Evolutionary conservation across 64 coral and sea anemone genomes (phyloP).

Genomic region (Astreopora myriophthalma): DNA sequence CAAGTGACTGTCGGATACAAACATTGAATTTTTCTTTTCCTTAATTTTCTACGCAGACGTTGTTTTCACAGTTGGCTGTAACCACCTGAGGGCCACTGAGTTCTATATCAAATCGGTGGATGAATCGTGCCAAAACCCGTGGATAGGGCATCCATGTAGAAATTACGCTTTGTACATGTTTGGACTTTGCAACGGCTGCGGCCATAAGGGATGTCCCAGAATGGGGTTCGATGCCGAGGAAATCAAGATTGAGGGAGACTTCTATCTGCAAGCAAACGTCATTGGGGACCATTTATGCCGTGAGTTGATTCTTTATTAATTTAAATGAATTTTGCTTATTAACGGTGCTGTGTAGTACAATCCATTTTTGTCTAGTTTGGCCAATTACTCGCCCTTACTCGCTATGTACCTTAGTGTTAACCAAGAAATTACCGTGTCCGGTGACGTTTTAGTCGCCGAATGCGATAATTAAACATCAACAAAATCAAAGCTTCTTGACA

Average conservation of each 20-base stretch:
- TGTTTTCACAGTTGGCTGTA: background rate
- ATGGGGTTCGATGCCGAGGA: conserved; percentile 32
- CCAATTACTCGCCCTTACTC: too few species aligned
- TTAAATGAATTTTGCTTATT: too few species aligned
- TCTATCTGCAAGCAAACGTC: conserved; percentile 2
- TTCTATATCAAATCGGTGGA: conserved; percentile 17
- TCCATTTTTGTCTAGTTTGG: too few species aligned
- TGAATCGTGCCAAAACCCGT: background rate
- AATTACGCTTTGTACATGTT: background rate
- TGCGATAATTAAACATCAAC: too few species aligned
- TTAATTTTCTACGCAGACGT: background rate
- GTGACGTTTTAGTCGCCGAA: too few species aligned
- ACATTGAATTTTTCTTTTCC: too few species aligned
- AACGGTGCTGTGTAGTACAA: too few species aligned
- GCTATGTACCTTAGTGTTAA: too few species aligned
- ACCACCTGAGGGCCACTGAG: conserved; percentile 28
- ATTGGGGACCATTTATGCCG: conserved; percentile 21
- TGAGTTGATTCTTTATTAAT: background rate
- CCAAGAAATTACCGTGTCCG: too few species aligned
- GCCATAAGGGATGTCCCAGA: background rate
- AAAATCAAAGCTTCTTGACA: too few species aligned
- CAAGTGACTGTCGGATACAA: too few species aligned
- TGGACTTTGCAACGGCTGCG: conserved; percentile 8
- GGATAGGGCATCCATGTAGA: conserved; percentile 44
- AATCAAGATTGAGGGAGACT: background rate